Base-by-base conservation (phyloP, 1,140 invertebrate genomes). In the Drosophila eugracilis region DNA sequence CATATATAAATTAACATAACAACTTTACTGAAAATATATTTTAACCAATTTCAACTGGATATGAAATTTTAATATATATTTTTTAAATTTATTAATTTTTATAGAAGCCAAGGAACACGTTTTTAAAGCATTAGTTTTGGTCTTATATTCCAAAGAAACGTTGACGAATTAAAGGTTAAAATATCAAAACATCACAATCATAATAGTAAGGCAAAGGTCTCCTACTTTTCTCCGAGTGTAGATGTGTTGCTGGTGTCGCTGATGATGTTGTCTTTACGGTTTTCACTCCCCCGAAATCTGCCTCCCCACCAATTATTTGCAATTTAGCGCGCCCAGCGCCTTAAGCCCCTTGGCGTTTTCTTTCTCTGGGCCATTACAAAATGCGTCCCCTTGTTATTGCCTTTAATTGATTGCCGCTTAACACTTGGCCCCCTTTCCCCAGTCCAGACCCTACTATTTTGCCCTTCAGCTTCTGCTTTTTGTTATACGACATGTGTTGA, bases 401-500 rank as follows among this genome's bases (percentile, higher is more conserved):
- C 63, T 73, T 77, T 66, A 86, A 85, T 80, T 86, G 78, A 85
- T 81, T 74, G 63, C 76, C 75, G 78, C 67, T 85, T 80, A 80
- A 77, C 81, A 70, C 21, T 59, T 36, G 5, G 22, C 42, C 42
- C 36, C 42, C 17, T 22, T 57, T 55, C 39, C n/a, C 14, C 24
- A 39, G 17, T 50, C n/a, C n/a, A 32, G 30, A 22, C 52, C 39
- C 37, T 37, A 12, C 28, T 19, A 14, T 14, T 45, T 14, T 53
- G 45, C 69, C 60, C 60, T 49, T 41, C 36, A 48, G 37, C 44
- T 54, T 47, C 36, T 47, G 28, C 49, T 26, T 72, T 73, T 53
- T 59, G 66, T 85, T 58, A 22, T 47, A 65, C 58, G 47, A 53
- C 59, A 41, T 47, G 63, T 78, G 69, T 75, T 75, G 81, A 86